Percentiles rank a stretch among this genome's conserved stretches.
These are phyloP conservation scores for Tetramorium simillimum DNA, from an alignment of 1,140 invertebrate genomes.

Conservation along the genomic window DNA sequence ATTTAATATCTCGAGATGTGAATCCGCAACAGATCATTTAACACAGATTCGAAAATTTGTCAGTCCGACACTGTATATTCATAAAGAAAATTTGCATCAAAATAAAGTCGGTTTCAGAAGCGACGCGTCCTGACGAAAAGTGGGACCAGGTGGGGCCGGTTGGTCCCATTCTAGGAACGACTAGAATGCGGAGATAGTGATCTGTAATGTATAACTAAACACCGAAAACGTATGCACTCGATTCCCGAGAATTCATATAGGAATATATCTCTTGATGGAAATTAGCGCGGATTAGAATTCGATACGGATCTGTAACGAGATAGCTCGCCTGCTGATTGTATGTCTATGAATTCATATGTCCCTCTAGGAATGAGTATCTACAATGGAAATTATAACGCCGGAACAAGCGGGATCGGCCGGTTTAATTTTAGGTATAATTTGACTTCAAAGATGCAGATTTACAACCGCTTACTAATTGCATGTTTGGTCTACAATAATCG, in stretches of 20 bases:
- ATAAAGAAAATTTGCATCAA: background rate
- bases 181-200: background rate
- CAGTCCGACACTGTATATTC: background rate
- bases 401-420: background rate
- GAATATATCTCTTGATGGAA: conserved; percentile 17
- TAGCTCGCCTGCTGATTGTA: background rate
- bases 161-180: background rate
- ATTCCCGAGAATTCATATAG: background rate
- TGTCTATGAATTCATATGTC: background rate
- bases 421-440: background rate
- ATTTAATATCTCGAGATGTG: background rate
- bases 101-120: background rate
- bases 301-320: conserved; percentile 14
- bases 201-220: conserved; percentile 5
- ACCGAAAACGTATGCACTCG: background rate
- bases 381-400: background rate
- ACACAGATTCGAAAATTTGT: background rate
- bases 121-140: background rate
- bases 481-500: background rate
- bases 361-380: too few species aligned
- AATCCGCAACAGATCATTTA: background rate
- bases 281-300: conserved; percentile 7
- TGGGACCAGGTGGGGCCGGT: background rate
- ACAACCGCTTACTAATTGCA: background rate
- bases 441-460: background rate